Evolutionary conservation across 2,113 vertebrate species (phyloP), one percentile per base, ranked within the genome.

Genomic region (Carettochelys insculpta): DNA sequence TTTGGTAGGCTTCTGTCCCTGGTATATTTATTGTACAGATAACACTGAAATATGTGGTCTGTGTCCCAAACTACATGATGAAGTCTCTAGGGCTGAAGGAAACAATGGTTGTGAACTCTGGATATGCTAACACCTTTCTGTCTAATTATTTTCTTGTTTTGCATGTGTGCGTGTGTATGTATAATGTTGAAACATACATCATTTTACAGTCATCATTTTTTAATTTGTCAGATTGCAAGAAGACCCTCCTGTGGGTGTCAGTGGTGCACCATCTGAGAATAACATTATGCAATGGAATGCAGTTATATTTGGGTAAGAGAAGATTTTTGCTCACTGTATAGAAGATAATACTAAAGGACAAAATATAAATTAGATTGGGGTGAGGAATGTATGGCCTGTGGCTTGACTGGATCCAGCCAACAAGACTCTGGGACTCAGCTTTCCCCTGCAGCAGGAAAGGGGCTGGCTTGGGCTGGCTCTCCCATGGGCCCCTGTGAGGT

Each of bases 251-350:
- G 99, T 99, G 89, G 99, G 99, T 94, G 99, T 99, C 96, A 99
- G 99, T 92, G 99, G 99, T 51, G 99, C 99, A 53, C 99, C 99
- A 11, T 99, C 99, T 89, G 99, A 99, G 97, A 99, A 99, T 97
- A 99, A 99, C 93, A 99, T 99, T 96, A 99, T 99, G 99, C 98
- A 99, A 76, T 99, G 99, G 99, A 99, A 99, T 96, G 99, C 99
- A 92, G 99, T 99, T 97, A 99, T 99, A 98, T 99, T 99, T 98
- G 99, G 99, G 99, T 99, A 97, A 98, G 99, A 97, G 95, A 83
- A 93, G 11, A 53, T 16, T 87, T 89, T 90, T 76, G 22, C 20
- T 90, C 48, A 5, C 41, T 86, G 6, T 80, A 50, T 48, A 61
- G 80, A 73, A 84, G 52, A 73, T 2, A 1, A 0, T 90, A 24